Percentiles rank a stretch among this genome's conserved stretches.
Evolutionary conservation across 2,888 invertebrate genomes (phyloP).

Genomic region (Sturmia bella): DNA sequence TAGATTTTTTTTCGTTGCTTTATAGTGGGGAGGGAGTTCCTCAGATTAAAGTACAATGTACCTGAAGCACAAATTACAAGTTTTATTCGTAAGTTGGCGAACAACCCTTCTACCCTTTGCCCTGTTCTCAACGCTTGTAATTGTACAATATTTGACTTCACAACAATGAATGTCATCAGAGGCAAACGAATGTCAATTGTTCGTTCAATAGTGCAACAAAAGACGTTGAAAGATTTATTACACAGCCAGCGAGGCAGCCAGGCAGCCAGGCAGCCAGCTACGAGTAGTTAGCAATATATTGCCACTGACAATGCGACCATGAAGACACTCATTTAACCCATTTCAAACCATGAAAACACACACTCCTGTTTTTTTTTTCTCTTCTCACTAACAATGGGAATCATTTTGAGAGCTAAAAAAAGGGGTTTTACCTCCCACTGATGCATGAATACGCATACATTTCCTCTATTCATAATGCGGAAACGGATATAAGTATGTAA

Average conservation of each 20-base stretch:
- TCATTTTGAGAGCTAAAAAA: slow-evolving; percentile 52
- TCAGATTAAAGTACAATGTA: slow-evolving; percentile 22
- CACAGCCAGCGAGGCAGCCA: slow-evolving; percentile 56
- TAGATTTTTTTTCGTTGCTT: no score
- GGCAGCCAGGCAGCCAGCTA: no score
- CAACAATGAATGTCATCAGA: slow-evolving; percentile 56
- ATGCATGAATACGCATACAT: slow-evolving; percentile 59
- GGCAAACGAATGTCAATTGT: slow-evolving; percentile 64
- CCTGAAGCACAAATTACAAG: slow-evolving; percentile 8
- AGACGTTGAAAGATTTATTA: slow-evolving; percentile 71
- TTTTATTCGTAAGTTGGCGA: slow-evolving; percentile 10
- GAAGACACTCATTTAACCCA: slow-evolving; percentile 59
- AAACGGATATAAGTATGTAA: slow-evolving; percentile 72
- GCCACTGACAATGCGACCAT: slow-evolving; percentile 36
- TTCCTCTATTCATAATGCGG: slow-evolving; percentile 63
- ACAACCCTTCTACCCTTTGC: neutral
- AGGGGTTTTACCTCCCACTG: slow-evolving; percentile 60
- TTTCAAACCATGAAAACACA: slow-evolving; percentile 59
- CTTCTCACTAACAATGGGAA: slow-evolving; percentile 32
- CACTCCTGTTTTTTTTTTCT: slow-evolving; percentile 3
- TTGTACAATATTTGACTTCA: slow-evolving; percentile 41
- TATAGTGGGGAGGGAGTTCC: no score
- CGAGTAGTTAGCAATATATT: slow-evolving; percentile 43
- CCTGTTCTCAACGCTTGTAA: neutral
- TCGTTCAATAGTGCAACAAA: slow-evolving; percentile 67